These are phyloP conservation scores for Nansenia antarctica DNA, from an alignment of 2,113 vertebrate genomes.

Conservation along the genomic window DNA sequence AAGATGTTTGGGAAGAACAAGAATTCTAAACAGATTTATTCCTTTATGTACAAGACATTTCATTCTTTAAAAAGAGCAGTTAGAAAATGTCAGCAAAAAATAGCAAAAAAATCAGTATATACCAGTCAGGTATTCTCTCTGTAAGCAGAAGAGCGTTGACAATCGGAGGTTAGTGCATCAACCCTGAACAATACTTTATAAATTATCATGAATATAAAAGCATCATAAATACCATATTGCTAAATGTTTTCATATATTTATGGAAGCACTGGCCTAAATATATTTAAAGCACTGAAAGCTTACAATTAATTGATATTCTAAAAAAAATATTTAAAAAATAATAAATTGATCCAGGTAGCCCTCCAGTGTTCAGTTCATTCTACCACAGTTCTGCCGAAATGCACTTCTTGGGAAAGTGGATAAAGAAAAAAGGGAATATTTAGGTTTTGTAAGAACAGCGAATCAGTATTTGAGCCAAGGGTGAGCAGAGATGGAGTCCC, in stretches of 20 bases:
- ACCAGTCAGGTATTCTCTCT: neutral
- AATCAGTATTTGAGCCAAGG: too few species aligned
- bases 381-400: neutral
- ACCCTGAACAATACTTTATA: conserved; percentile 19
- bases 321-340: neutral
- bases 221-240: conserved; percentile 44
- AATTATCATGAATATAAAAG: conserved; percentile 35
- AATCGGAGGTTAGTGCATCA: conserved; percentile 13
- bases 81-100: neutral
- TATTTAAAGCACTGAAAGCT: conserved; percentile 52
- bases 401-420: neutral
- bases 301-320: neutral
- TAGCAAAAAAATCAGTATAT: neutral
- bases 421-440: neutral
- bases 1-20: too few species aligned
- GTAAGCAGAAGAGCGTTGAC: neutral
- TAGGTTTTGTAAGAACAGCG: neutral
- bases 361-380: neutral
- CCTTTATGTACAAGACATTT: neutral
- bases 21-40: neutral
- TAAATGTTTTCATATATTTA: conserved; percentile 58
- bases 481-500: too few species aligned
- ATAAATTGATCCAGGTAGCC: neutral
- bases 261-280: conserved; percentile 66
- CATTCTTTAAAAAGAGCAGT: neutral